Base-by-base conservation (phyloP, 2,113 vertebrate genomes). In the Crotalus helleri region DNA sequence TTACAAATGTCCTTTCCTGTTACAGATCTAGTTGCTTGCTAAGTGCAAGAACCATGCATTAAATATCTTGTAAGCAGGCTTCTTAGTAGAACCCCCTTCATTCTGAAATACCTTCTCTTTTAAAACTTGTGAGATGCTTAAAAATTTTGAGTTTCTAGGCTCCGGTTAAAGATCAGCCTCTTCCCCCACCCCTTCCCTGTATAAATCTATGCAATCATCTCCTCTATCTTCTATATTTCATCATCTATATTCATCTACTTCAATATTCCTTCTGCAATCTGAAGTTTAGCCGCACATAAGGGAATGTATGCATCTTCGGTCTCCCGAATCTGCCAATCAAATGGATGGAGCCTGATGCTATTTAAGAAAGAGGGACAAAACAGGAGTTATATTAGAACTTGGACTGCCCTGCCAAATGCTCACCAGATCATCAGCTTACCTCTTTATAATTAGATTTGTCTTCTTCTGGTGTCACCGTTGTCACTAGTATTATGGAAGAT, bases 391-490 rank as follows among this genome's bases (percentile, higher is more conserved):
- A 92, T 85, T 49, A 17, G 88, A 3, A 21, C 24, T 59, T 3
- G 8, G 53, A 24, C 29, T 93, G 69, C 89, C 46, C 91, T 54
- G 1, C 17, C 94, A 92, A 91, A 51, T 91, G n/a, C 11, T 58
- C 89, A 90, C 90, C 0, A 53, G 9, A 0, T 0, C 81, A n/a
- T 33, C 69, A 26, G 64, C 97, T 97, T 96, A 99, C 99, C 99
- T 99, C 99, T 97, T 98, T 97, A 69, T 98, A 98, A 87, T 95
- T 97, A n/a, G 97, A 97, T 88, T 96, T 97, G 1, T 97, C 95
- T n/a, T 95, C 96, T 39, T 99, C 98, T 26, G 97, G 97, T 0
- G 95, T 95, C 13, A 97, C 96, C 69, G 96, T 23, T 1, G 99
- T 33, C 88, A 98, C 97, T 0, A 95, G 94, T 8, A 97, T 96